Conservation (phyloP, 2,113 vertebrate species). For the Petrocephalus microphthalmus region DNA sequence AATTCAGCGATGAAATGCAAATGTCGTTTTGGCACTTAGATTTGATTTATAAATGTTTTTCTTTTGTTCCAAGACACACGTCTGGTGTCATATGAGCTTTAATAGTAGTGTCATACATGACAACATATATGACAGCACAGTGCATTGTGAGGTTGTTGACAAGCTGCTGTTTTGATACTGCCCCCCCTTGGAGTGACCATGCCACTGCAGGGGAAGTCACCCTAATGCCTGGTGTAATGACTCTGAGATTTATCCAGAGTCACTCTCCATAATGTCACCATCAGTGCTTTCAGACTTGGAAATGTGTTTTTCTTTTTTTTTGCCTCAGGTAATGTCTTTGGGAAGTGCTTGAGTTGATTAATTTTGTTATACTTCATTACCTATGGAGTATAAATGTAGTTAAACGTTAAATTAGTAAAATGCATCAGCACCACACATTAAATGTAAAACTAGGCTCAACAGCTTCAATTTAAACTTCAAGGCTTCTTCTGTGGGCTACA, state of each 20-base stretch:
- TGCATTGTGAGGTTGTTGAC: slow-evolving; percentile 12
- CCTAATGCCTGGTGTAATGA: neutral
- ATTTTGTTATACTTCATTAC: neutral
- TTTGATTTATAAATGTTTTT: neutral
- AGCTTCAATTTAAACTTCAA: neutral
- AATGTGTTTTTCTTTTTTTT: slow-evolving; percentile 10
- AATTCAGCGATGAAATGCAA: neutral
- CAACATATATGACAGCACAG: slow-evolving; percentile 28
- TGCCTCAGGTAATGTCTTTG: neutral
- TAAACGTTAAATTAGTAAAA: neutral
- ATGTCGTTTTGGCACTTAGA: neutral
- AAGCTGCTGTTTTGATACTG: neutral
- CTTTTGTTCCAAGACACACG: neutral
- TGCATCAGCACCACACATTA: neutral
- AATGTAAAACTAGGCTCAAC: neutral
- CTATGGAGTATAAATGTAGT: slow-evolving; percentile 5
- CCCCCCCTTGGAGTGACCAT: neutral
- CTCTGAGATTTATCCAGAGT: neutral
- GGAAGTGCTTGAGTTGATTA: neutral
- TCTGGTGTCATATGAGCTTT: slow-evolving; percentile 34
- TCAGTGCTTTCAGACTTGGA: neutral
- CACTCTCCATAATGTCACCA: neutral
- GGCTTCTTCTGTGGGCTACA: neutral
- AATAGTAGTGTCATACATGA: slow-evolving; percentile 20
- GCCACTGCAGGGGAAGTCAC: neutral